A percentile compares a stretch with the other conserved stretches of the same genome.
Conservation (phyloP, 1,140 invertebrate species). For the Leptinotarsa defecta region DNA sequence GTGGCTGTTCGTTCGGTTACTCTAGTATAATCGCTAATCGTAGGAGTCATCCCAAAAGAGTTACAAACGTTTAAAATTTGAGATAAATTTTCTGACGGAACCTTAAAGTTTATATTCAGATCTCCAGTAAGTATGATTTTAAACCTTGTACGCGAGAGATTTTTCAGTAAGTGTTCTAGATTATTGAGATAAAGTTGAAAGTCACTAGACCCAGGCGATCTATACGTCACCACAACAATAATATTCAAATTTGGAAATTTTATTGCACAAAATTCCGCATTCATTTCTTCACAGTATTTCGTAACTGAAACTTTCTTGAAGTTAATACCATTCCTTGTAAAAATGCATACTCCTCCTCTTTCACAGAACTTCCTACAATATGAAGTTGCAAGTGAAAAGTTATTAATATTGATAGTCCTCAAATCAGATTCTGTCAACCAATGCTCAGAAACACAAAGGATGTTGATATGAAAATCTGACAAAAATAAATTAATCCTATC, state of each 20-base stretch:
- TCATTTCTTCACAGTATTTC: background rate
- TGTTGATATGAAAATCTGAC: conserved; percentile 7
- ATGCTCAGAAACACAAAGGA: conserved; percentile 17
- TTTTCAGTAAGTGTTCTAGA: conserved; percentile 9
- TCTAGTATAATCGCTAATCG: background rate
- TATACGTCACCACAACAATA: too few species aligned
- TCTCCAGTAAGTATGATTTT: conserved; percentile 12
- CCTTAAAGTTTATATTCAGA: background rate
- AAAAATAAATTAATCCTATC: background rate
- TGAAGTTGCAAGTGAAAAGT: conserved; percentile 14
- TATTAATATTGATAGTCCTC: conserved; percentile 12
- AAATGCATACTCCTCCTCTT: conserved; percentile 16
- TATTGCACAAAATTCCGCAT: conserved; percentile 17
- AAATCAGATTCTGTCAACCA: conserved; percentile 12
- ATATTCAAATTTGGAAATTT: background rate
- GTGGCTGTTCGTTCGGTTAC: background rate
- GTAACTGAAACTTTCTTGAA: conserved; percentile 17
- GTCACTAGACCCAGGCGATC: background rate
- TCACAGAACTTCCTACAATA: conserved; percentile 5
- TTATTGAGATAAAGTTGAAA: background rate
- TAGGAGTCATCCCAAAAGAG: background rate
- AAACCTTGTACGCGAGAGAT: conserved; percentile 9
- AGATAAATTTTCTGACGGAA: background rate
- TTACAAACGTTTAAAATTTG: background rate
- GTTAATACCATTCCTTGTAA: conserved; percentile 1